phyloP scores from a whole-genome alignment of 2,888 invertebrate species.

The Adelognathus sp. region DNA sequence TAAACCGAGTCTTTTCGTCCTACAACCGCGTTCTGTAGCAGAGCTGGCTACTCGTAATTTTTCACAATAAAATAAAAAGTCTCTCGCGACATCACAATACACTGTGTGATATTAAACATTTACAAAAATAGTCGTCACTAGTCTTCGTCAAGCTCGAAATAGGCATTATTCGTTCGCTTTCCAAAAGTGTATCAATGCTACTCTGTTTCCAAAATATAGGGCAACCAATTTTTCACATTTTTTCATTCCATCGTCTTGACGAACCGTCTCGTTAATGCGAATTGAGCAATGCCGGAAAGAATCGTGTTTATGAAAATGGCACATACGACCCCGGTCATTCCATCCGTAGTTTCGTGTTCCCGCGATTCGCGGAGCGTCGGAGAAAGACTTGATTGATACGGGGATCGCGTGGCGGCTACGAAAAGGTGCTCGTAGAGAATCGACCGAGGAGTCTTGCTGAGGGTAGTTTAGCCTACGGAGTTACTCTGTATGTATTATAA shows the following conservation, averaged over 20 bases:
- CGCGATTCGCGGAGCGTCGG: constrained; percentile 58
- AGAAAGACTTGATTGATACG: constrained; percentile 74
- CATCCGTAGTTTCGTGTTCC: neutral
- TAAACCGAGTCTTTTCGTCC: too few species aligned
- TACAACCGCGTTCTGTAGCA: too few species aligned
- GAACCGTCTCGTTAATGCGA: neutral
- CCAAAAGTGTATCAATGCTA: too few species aligned
- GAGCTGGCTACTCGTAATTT: too few species aligned
- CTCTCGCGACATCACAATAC: too few species aligned
- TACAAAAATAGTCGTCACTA: too few species aligned
- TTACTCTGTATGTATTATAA: neutral
- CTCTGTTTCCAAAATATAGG: neutral
- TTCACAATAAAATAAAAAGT: too few species aligned
- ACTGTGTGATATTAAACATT: too few species aligned
- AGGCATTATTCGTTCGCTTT: too few species aligned
- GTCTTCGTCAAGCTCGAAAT: too few species aligned
- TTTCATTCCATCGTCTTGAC: neutral
- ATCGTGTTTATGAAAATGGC: neutral
- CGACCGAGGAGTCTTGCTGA: constrained; percentile 25
- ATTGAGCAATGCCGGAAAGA: neutral
- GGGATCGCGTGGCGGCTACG: constrained; percentile 73
- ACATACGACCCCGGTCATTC: neutral
- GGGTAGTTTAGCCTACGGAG: constrained; percentile 1
- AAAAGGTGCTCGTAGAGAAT: constrained; percentile 67
- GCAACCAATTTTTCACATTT: neutral